These are phyloP conservation scores for Pardalotus punctatus DNA, from an alignment of 2,113 vertebrate species.

Conservation along the genomic window DNA sequence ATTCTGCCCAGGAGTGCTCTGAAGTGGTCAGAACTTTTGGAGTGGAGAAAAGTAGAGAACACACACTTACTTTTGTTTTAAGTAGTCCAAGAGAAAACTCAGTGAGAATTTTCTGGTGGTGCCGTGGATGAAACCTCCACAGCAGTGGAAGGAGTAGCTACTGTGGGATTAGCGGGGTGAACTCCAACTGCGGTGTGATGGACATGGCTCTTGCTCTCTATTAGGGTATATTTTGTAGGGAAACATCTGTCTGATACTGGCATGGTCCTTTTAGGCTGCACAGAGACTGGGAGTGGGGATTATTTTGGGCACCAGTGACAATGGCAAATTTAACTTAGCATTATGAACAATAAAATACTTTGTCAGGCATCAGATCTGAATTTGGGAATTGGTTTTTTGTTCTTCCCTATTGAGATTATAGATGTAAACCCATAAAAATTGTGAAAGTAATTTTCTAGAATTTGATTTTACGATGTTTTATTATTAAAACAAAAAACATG, in stretches of 20 bases:
- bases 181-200: not conserved
- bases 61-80: not conserved
- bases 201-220: not conserved
- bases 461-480: slow-evolving; percentile 52
- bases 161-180: not conserved
- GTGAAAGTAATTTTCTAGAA: slow-evolving; percentile 44
- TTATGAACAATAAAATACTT: slow-evolving; percentile 43
- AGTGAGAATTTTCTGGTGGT: not conserved
- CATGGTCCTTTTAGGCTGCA: not conserved
- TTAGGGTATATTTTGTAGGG: not conserved
- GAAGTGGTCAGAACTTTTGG: not conserved
- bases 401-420: slow-evolving; percentile 23
- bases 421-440: slow-evolving; percentile 26
- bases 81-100: not conserved
- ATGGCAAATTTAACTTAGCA: slow-evolving; percentile 57
- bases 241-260: not conserved
- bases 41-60: not conserved
- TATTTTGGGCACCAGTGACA: slow-evolving; percentile 58
- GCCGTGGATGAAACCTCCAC: not conserved
- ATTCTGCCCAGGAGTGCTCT: not conserved
- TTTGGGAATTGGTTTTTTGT: not conserved
- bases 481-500: slow-evolving; percentile 51
- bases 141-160: not conserved
- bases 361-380: slow-evolving; percentile 8
- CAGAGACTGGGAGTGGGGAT: not conserved